Percentiles rank a stretch among this genome's conserved stretches.
These are phyloP conservation scores for Leucophenga maculata DNA, from an alignment of 2,888 invertebrate genomes.

Conservation along the genomic window DNA sequence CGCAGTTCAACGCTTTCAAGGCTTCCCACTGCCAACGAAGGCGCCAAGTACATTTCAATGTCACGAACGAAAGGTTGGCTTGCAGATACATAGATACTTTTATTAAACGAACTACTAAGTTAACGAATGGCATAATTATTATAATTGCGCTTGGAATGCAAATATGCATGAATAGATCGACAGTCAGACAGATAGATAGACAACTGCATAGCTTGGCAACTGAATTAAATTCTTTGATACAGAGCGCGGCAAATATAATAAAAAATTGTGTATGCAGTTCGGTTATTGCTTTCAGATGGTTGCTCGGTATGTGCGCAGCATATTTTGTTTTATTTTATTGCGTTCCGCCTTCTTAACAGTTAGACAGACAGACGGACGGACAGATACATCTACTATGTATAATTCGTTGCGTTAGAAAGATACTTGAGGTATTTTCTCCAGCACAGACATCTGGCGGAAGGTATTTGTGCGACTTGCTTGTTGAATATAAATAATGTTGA, in stretches of 20 bases:
- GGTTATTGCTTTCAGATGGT: too few relatives aligned
- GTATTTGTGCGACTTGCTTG: neutral
- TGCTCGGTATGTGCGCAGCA: neutral
- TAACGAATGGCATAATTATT: neutral
- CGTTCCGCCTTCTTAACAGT: neutral
- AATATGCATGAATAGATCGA: too few relatives aligned
- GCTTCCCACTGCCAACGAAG: slow-evolving; percentile 26
- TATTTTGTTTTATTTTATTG: slow-evolving; percentile 5
- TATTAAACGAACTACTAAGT: too few relatives aligned
- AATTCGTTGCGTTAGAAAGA: neutral
- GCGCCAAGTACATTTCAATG: slow-evolving; percentile 59
- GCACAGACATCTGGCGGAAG: neutral
- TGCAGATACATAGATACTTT: neutral
- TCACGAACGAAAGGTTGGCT: slow-evolving; percentile 36
- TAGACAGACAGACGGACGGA: neutral
- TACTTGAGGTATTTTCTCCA: neutral
- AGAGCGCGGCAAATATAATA: neutral
- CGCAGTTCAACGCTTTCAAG: slow-evolving; percentile 22
- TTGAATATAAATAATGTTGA: neutral
- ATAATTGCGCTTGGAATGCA: neutral
- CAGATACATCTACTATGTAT: too few relatives aligned
- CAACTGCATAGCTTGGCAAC: too few relatives aligned
- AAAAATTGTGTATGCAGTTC: neutral
- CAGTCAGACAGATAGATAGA: too few relatives aligned
- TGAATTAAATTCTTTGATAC: too few relatives aligned